These are phyloP conservation scores for Platichthys stellatus DNA, from an alignment of 2,113 vertebrate species.

Conservation along the genomic window DNA sequence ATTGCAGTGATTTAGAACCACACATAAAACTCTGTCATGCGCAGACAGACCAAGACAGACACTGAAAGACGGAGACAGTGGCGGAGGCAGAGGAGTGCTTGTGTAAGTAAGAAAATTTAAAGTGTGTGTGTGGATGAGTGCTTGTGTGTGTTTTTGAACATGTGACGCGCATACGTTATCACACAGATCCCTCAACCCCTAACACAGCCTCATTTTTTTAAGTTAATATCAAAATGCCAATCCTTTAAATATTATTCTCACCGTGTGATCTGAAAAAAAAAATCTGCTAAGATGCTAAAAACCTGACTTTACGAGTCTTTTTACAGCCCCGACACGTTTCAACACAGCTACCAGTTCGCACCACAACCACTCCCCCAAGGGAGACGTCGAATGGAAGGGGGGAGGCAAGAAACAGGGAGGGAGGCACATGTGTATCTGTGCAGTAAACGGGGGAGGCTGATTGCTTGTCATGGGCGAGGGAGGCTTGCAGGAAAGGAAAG, in stretches of 20 bases:
- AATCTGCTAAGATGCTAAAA: conserved; percentile 12
- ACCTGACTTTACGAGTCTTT: conserved; percentile 12
- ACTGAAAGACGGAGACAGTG: conserved; percentile 28
- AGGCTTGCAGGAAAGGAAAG: conserved; percentile 1
- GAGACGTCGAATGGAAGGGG: conserved; percentile 24
- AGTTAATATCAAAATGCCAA: conserved; percentile 49
- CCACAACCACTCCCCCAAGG: conserved; percentile 9
- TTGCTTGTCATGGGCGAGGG: conserved; percentile 30
- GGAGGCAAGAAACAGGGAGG: conserved; percentile 6
- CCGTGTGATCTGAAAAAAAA: not conserved
- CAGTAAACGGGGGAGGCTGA: not conserved
- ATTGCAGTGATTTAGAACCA: conserved; percentile 62
- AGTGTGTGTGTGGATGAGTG: conserved; percentile 18
- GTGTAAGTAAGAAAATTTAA: conserved; percentile 17
- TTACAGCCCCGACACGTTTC: conserved; percentile 26
- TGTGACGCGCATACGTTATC: not conserved
- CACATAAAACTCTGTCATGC: conserved; percentile 61
- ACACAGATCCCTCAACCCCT: conserved; percentile 20
- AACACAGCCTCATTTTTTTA: conserved; percentile 16
- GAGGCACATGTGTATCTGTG: conserved; percentile 22
- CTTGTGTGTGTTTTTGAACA: conserved; percentile 3
- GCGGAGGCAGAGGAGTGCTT: conserved; percentile 16
- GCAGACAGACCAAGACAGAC: conserved; percentile 36
- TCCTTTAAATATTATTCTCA: conserved; percentile 37
- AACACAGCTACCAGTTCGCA: conserved; percentile 6